These are phyloP conservation scores for Nebria brevicollis DNA, from an alignment of 2,888 invertebrate species.

Conservation along the genomic window DNA sequence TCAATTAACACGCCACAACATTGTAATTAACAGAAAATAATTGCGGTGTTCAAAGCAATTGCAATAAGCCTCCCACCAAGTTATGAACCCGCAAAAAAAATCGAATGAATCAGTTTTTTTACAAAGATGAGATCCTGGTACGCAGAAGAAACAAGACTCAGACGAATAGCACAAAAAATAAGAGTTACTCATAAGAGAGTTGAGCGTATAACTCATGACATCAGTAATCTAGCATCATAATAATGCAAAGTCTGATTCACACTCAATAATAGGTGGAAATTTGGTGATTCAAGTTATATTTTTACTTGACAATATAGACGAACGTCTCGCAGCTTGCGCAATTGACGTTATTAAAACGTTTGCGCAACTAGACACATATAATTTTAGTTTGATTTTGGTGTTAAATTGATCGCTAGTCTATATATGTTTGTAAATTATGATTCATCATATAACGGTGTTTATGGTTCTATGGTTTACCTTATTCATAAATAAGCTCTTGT, in stretches of 20 bases:
- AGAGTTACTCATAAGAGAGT: conserved; percentile 36
- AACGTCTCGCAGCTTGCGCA: too few species aligned
- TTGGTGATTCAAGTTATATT: conserved; percentile 7
- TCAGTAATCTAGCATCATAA: conserved; percentile 26
- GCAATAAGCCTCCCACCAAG: conserved; percentile 21
- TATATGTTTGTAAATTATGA: not conserved
- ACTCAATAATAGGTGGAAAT: conserved; percentile 16
- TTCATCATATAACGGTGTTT: not conserved
- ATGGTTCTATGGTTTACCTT: not conserved
- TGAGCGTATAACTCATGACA: conserved; percentile 22
- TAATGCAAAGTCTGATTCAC: conserved; percentile 29
- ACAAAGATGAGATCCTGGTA: conserved; percentile 28
- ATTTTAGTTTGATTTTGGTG: too few species aligned
- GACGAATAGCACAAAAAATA: conserved; percentile 8
- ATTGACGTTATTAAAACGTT: too few species aligned
- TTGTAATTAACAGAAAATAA: conserved; percentile 25
- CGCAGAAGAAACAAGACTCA: not conserved
- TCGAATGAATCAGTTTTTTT: conserved; percentile 32
- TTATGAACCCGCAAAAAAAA: conserved; percentile 24
- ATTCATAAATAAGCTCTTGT: not conserved
- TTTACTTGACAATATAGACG: not conserved
- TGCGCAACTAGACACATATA: too few species aligned
- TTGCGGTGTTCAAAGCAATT: conserved; percentile 16
- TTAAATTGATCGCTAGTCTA: not conserved
- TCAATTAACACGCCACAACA: conserved; percentile 23